These are phyloP conservation scores for Cylindroiulus punctatus DNA, from an alignment of 2,888 invertebrate genomes.

Conservation along the genomic window DNA sequence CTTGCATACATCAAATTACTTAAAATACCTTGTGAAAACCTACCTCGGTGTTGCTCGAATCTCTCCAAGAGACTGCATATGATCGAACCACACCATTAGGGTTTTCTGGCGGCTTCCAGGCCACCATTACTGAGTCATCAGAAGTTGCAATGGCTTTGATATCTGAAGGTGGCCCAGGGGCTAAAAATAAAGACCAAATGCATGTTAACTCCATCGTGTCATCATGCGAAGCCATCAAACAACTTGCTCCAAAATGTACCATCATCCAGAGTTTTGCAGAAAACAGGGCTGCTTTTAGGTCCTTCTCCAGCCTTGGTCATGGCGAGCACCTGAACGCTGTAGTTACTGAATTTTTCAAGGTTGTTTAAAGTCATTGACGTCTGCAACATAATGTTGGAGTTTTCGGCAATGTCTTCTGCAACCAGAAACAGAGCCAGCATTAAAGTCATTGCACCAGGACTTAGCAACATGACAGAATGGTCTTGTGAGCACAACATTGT, in stretches of 20 bases:
- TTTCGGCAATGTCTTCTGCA: constrained; percentile 55
- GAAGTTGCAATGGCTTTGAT: constrained; percentile 95
- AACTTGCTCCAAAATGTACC: too few relatives aligned
- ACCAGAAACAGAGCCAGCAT: background rate
- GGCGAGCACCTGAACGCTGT: constrained; percentile 95
- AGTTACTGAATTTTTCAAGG: constrained; percentile 93
- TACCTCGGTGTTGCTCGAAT: constrained; percentile 63
- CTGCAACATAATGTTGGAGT: constrained; percentile 49
- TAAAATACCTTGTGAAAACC: background rate
- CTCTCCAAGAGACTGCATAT: constrained; percentile 85
- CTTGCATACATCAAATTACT: background rate
- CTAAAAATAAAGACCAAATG: too few relatives aligned
- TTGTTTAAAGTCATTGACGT: constrained; percentile 74
- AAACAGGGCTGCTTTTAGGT: constrained; percentile 85
- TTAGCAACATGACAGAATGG: background rate
- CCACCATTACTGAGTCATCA: constrained; percentile 87
- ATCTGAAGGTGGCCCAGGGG: constrained; percentile 91
- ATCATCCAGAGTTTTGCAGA: constrained; percentile 95
- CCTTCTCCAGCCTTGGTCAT: constrained; percentile 96
- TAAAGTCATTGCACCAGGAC: too few relatives aligned
- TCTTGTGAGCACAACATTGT: constrained; percentile 47
- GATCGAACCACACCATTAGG: constrained; percentile 93
- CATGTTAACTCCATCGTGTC: too few relatives aligned
- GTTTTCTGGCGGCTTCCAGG: constrained; percentile 92
- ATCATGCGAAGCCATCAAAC: too few relatives aligned